Percentiles rank a stretch among this genome's conserved stretches.
These are phyloP conservation scores for Trachurus trachurus DNA, from an alignment of 2,797 vertebrate genomes.

Conservation along the genomic window DNA sequence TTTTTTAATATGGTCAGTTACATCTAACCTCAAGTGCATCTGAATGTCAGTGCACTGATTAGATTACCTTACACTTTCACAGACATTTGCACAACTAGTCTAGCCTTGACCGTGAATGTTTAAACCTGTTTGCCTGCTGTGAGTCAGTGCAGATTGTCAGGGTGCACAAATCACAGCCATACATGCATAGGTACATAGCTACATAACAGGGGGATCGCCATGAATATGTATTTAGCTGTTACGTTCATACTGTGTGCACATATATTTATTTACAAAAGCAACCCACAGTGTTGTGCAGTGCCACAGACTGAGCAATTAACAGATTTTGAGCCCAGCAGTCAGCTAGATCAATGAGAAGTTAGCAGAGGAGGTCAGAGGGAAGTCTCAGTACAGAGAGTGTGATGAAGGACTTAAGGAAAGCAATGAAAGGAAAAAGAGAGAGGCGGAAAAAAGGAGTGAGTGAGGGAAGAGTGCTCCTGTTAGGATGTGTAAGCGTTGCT, in stretches of 20 bases:
- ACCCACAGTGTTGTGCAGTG: neutral
- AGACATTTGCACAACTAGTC: conserved; percentile 22
- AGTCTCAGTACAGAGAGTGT: conserved; percentile 1
- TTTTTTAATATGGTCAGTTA: conserved; percentile 28
- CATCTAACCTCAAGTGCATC: conserved; percentile 21
- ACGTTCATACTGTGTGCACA: neutral
- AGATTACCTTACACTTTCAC: conserved; percentile 39
- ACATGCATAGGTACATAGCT: neutral
- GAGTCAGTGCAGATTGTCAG: neutral
- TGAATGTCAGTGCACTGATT: conserved; percentile 65
- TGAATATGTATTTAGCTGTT: neutral
- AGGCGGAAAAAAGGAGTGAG: conserved; percentile 27
- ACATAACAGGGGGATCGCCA: neutral
- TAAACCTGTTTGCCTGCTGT: neutral
- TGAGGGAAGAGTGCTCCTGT: conserved; percentile 36
- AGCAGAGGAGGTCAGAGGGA: conserved; percentile 43
- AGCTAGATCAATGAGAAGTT: conserved; percentile 40
- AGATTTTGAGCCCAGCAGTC: conserved; percentile 16
- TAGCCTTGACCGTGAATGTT: conserved; percentile 23
- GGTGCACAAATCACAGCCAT: neutral
- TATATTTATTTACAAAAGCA: neutral
- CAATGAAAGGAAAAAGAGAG: conserved; percentile 34
- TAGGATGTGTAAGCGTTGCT: conserved; percentile 69
- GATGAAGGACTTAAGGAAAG: conserved; percentile 35
- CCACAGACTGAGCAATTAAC: neutral